Evolutionary conservation across 2,888 invertebrate genomes (phyloP).

Genomic region (Drosophila leonis): DNA sequence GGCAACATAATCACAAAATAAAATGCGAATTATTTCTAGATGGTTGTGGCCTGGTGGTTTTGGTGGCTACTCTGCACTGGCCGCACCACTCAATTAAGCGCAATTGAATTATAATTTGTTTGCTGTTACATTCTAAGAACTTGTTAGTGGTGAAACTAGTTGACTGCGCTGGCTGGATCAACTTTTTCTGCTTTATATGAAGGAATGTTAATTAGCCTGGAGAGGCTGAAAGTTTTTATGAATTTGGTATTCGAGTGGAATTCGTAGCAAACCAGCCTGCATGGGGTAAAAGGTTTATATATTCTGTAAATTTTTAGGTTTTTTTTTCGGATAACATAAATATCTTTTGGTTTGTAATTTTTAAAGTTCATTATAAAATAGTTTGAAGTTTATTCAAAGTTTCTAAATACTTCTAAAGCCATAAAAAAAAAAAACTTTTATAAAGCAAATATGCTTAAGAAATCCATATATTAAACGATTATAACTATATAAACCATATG

Average conservation of each 20-base stretch:
- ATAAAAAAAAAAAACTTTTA: neutral
- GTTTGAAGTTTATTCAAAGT: neutral
- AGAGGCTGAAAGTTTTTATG: conserved; percentile 5
- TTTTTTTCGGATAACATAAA: neutral
- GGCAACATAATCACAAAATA: conserved; percentile 63
- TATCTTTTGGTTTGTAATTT: neutral
- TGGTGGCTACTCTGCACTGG: conserved; percentile 36
- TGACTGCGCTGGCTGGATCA: conserved; percentile 15
- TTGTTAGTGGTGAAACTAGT: conserved; percentile 30
- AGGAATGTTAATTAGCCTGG: conserved; percentile 40
- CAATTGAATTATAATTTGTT: conserved; percentile 76
- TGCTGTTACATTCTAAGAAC: conserved; percentile 32
- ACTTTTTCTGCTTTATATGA: conserved; percentile 20
- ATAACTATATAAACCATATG: neutral
- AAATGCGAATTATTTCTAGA: conserved; percentile 54
- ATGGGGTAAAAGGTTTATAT: neutral
- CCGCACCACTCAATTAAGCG: conserved; percentile 69
- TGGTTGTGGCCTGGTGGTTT: conserved; percentile 44
- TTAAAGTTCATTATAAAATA: neutral
- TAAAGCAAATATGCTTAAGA: neutral
- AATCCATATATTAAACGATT: conserved; percentile 2
- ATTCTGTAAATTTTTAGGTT: neutral
- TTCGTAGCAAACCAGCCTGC: neutral
- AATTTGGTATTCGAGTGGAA: conserved; percentile 10
- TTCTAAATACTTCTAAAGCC: neutral